phyloP scores from a whole-genome alignment of 2,888 invertebrate genomes.

The Caenorhabditis wallacei region DNA sequence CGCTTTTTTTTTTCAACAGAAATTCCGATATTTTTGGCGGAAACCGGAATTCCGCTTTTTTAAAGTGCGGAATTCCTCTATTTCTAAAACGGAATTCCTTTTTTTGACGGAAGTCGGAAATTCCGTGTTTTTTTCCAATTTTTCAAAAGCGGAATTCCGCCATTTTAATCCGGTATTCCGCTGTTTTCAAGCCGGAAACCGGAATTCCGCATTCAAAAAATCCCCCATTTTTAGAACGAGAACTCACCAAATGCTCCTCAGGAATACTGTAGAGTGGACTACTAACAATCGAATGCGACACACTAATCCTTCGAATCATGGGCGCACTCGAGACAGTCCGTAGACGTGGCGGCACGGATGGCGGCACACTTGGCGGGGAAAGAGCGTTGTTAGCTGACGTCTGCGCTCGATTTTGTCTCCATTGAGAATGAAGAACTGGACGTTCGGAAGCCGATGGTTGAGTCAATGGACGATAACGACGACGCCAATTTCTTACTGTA shows the following conservation, averaged over 20 bases:
- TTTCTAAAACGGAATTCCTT: too few relatives aligned
- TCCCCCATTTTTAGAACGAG: too few relatives aligned
- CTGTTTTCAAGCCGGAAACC: too few relatives aligned
- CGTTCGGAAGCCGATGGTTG: slow-evolving; percentile 60
- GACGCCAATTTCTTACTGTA: slow-evolving; percentile 72
- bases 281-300: slow-evolving; percentile 73
- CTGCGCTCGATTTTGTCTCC: slow-evolving; percentile 57
- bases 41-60: too few relatives aligned
- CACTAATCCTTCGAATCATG: slow-evolving; percentile 69
- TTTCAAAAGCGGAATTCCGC: too few relatives aligned
- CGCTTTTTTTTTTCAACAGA: too few relatives aligned
- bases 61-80: too few relatives aligned
- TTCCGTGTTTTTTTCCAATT: too few relatives aligned
- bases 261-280: slow-evolving; percentile 77
- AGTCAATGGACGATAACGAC: slow-evolving; percentile 74
- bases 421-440: slow-evolving; percentile 66
- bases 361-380: neutral
- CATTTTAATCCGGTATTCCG: too few relatives aligned
- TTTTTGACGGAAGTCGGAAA: too few relatives aligned
- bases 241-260: slow-evolving; percentile 67
- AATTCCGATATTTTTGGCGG: too few relatives aligned
- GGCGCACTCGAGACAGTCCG: slow-evolving; percentile 71
- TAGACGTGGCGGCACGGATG: slow-evolving; percentile 46
- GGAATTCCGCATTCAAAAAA: too few relatives aligned
- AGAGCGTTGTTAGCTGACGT: slow-evolving; percentile 2